Percentiles rank a stretch among this genome's conserved stretches.
These are phyloP conservation scores for Ethmia dodecea DNA, from an alignment of 2,888 invertebrate species.

Conservation along the genomic window DNA sequence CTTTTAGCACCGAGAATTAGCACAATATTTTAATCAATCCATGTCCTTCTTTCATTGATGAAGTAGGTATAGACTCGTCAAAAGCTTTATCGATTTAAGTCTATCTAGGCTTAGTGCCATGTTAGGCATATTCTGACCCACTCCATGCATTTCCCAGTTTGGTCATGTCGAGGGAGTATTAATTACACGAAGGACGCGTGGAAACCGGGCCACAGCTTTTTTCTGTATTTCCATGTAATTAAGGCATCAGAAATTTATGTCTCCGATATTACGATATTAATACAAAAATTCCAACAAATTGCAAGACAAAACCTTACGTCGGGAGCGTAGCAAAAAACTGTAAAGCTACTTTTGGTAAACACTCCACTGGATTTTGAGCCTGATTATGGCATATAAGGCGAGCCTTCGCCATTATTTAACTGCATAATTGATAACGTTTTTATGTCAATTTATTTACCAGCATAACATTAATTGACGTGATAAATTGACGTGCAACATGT, in stretches of 20 bases:
- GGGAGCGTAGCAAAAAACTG: conserved; percentile 30
- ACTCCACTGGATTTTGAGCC: conserved; percentile 25
- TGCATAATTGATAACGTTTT: conserved; percentile 53
- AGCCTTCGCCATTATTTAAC: conserved; percentile 50
- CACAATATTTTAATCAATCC: not conserved
- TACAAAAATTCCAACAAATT: conserved; percentile 34
- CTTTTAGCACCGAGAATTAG: not conserved
- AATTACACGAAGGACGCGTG: conserved; percentile 42
- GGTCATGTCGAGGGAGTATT: conserved; percentile 48
- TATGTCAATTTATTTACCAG: conserved; percentile 62
- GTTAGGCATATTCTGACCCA: conserved; percentile 45
- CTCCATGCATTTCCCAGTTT: conserved; percentile 46
- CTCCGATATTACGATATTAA: conserved; percentile 34
- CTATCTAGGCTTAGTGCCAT: conserved; percentile 45
- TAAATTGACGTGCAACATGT: conserved; percentile 64
- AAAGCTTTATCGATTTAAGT: conserved; percentile 31
- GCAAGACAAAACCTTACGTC: conserved; percentile 28
- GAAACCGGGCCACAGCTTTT: conserved; percentile 46
- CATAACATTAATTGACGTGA: conserved; percentile 60
- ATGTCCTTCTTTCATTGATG: not conserved
- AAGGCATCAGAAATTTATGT: conserved; percentile 28
- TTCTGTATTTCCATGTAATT: conserved; percentile 38
- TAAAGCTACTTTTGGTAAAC: conserved; percentile 38
- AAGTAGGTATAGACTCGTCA: conserved; percentile 32
- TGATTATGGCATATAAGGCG: conserved; percentile 43